Base-by-base conservation (phyloP, 2,113 vertebrate genomes). In the Haemorhous mexicanus region DNA sequence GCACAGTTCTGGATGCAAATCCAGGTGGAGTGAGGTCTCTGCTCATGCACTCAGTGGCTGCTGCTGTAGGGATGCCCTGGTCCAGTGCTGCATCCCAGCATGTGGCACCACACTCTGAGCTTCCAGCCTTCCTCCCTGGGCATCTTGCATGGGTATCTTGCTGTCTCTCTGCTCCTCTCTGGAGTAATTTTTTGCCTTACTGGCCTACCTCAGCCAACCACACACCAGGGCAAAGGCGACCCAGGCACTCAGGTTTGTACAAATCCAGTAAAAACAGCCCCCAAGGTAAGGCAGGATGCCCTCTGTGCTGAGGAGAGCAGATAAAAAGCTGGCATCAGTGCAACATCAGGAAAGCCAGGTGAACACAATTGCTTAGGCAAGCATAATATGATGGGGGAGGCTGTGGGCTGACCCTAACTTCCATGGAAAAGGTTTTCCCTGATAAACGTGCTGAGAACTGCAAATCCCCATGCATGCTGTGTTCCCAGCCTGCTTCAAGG, bases 301-400 rank as follows among this genome's bases (percentile, higher is more conserved):
- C 47, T 55, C 30, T 56, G 32, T 3, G 1, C 94, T 76, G 63
- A 21, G 33, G 11, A 86, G 67, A 64, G 24, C 75, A 56, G n/a
- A 49, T 1, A 2, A 41, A 82, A 80, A 58, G 19, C 63, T 73
- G 59, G 11, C 56, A 52, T 50, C 66, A n/a, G 6, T 10, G 35
- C 37, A 23, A 53, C 20, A 30, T 62, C 61, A 35, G 73, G 56
- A 91, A 94, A 87, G 39, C 10, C 15, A 33, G n/a, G 32, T 44
- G 28, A 83, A 23, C 2, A 3, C 2, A 5, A 52, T 73, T 1
- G 5, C 44, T 23, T 61, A 17, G 0, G 0, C 47, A 50, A 66
- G 39, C 8, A 7, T 9, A 56, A 47, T 20, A 6, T 7, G n/a
- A 67, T 35, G 32, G 32, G 20, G 33, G 43, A 94, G 35, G n/a